Base-by-base conservation (phyloP, 2,888 invertebrate genomes). In the Meliscaeva auricollis region DNA sequence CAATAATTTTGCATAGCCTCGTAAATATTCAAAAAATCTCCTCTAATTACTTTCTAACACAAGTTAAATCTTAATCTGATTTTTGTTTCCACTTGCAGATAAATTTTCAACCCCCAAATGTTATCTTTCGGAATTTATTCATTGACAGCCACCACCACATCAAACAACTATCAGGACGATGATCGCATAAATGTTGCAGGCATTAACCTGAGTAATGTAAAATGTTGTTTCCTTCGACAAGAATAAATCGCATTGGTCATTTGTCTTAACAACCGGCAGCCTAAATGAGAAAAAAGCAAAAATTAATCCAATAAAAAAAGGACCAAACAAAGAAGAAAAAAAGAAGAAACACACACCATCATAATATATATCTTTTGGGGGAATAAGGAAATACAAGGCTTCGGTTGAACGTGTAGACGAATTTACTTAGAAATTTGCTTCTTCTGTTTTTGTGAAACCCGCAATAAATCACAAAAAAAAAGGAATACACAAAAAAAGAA, bases 161-260 rank as follows among this genome's bases (percentile, higher is more conserved):
- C 38, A 44, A 52, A 56, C 75, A 38, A 26, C 70, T 69, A 60
- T 32, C 58, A 62, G 73, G 58, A 72, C 69, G 48, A 80, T 58
- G 66, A 58, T 62, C 76, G 54, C 95, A 92, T 94, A 93, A 81
- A 73, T 64, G 74, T 77, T 48, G 69, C 73, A 77, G 46, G 70
- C 73, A 82, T 87, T 87, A 87, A 78, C 82, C 82, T 87, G 77
- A 87, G 56, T 87, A 77, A 87, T 87, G 82, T 87, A 74, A 74
- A 82, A 78, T 87, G 81, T 70, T 82, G 54, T 78, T 69, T 58
- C 52, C 44, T 82, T 82, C 87, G 82, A 87, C 87, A 74, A 77
- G 77, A 74, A 87, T 82, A 77, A 87, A 87, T 82, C 66, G 50
- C 22, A 52, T 15, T 41, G 77, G 82, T 64, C 74, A 78, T 87